A percentile compares a stretch with the other conserved stretches of the same genome.
phyloP scores from a whole-genome alignment of 2,113 vertebrate species.

The Phasianus colchicus region DNA sequence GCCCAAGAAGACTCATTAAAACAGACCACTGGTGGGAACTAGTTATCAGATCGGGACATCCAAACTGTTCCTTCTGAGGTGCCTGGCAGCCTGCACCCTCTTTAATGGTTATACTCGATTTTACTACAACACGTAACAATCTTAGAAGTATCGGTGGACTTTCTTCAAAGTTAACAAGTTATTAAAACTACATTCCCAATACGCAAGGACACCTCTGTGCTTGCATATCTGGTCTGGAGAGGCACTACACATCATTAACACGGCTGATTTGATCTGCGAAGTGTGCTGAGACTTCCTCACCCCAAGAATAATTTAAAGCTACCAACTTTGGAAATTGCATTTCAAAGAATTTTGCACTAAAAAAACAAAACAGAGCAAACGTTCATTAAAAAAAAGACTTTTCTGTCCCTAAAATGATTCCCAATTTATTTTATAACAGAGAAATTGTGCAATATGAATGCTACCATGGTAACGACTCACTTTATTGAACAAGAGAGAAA shows the following conservation, averaged over 20 bases:
- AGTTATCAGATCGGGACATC: background rate
- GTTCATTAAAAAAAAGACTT: background rate
- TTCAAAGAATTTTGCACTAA: background rate
- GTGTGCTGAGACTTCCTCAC: background rate
- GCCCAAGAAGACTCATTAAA: background rate
- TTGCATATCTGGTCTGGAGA: background rate
- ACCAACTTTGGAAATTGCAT: background rate
- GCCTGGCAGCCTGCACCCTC: background rate
- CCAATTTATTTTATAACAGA: constrained; percentile 60
- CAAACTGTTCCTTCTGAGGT: background rate
- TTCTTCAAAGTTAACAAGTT: background rate
- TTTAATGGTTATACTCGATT: background rate
- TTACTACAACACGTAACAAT: background rate
- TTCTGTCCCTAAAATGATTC: constrained; percentile 40
- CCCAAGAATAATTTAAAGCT: constrained; percentile 8
- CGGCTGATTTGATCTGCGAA: background rate
- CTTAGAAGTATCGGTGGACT: background rate
- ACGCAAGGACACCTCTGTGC: background rate
- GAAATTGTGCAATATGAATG: constrained; percentile 55
- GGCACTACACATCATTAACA: background rate
- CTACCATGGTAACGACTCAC: constrained; percentile 70
- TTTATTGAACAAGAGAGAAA: constrained; percentile 68
- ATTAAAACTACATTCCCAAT: background rate
- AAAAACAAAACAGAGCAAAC: background rate
- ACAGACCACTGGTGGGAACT: background rate